phyloP scores from a whole-genome alignment of 2,113 vertebrate genomes.

The Emydocephalus ijimae region DNA sequence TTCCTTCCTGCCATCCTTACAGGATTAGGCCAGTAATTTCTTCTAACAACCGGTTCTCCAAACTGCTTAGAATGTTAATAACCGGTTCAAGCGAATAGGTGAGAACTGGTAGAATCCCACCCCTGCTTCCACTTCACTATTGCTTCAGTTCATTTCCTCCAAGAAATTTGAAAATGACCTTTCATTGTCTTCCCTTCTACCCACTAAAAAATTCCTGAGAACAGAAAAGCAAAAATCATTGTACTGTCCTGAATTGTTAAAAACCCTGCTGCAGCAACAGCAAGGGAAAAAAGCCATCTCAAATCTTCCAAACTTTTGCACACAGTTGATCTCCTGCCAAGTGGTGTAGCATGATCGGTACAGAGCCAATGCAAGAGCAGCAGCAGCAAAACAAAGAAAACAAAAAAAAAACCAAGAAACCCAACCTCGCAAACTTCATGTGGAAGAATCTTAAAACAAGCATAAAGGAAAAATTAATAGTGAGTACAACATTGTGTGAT shows the following conservation, averaged over 20 bases:
- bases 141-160: neutral
- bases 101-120: too few relatives aligned
- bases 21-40: too few relatives aligned
- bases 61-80: too few relatives aligned
- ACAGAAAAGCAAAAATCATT: neutral
- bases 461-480: neutral
- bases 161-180: neutral
- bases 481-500: neutral
- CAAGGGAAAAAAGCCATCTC: neutral
- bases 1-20: too few relatives aligned
- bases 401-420: neutral
- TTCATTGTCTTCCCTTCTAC: neutral
- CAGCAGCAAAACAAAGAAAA: neutral
- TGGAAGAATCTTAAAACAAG: neutral
- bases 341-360: neutral
- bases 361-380: neutral
- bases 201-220: neutral
- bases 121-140: neutral
- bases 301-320: neutral
- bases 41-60: too few relatives aligned
- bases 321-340: neutral
- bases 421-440: neutral
- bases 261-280: neutral
- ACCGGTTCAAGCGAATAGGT: too few relatives aligned
- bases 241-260: neutral